phyloP scores from a whole-genome alignment of 1,140 invertebrate species.

The Heliconius congener region DNA sequence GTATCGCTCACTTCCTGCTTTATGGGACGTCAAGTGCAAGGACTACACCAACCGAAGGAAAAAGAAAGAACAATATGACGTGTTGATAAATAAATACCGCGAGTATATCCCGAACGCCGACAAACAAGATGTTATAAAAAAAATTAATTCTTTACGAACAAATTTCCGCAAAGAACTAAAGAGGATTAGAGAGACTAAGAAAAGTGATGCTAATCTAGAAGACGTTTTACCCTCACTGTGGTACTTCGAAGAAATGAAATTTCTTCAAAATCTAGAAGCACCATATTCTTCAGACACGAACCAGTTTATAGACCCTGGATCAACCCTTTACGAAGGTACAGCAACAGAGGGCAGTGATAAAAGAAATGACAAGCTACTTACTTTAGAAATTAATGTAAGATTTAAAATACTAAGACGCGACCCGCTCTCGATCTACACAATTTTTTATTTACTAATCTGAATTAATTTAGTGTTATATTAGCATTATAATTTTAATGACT shows the following conservation, averaged over 20 bases:
- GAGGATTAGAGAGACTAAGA: slow-evolving; percentile 19
- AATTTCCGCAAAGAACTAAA: slow-evolving; percentile 40
- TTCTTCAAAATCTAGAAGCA: slow-evolving; percentile 26
- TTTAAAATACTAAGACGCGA: not conserved
- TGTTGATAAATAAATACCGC: slow-evolving; percentile 29
- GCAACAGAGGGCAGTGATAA: not conserved
- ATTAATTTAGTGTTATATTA: too few species aligned
- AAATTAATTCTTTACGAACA: slow-evolving; percentile 33
- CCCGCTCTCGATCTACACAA: too few species aligned
- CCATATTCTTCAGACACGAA: not conserved
- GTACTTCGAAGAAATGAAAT: slow-evolving; percentile 35
- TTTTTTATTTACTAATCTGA: too few species aligned
- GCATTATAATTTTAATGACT: too few species aligned
- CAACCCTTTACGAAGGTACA: not conserved
- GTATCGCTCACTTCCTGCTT: slow-evolving; percentile 31
- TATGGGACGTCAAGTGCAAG: slow-evolving; percentile 38
- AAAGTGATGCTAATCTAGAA: slow-evolving; percentile 18
- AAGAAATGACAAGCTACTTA: not conserved
- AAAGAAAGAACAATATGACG: slow-evolving; percentile 29
- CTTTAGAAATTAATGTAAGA: not conserved
- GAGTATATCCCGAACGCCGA: slow-evolving; percentile 30
- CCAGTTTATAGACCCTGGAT: not conserved
- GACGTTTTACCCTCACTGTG: slow-evolving; percentile 27
- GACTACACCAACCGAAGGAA: slow-evolving; percentile 28
- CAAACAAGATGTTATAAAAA: slow-evolving; percentile 34